Evolutionary conservation across 1,140 invertebrate genomes (phyloP).

Genomic region (Stegodyphus mimosarum): DNA sequence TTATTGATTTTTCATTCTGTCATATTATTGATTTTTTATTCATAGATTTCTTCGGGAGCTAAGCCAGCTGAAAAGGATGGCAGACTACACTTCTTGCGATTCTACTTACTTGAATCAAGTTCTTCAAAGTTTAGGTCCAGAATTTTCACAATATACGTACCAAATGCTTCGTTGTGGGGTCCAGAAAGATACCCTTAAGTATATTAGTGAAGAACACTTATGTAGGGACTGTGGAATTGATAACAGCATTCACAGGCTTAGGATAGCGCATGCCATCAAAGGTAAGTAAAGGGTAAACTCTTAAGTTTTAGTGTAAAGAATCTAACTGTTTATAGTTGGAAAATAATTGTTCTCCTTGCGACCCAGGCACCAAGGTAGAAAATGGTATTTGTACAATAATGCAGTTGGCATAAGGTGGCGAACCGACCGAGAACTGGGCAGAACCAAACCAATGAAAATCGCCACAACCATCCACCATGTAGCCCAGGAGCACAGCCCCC

Average conservation of each 20-base stretch:
- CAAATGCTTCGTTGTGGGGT: constrained; percentile 95
- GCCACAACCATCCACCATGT: no score
- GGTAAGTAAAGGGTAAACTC: constrained; percentile 70
- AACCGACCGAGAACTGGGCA: no score
- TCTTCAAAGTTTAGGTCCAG: constrained; percentile 84
- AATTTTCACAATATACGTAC: constrained; percentile 97
- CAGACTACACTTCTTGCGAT: constrained; percentile 96
- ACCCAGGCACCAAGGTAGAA: no score
- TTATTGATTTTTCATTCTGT: not conserved
- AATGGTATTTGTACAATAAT: no score
- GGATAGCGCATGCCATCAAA: constrained; percentile 89
- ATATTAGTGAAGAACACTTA: constrained; percentile 89
- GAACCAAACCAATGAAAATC: no score
- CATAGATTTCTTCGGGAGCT: constrained; percentile 91
- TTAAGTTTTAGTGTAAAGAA: no score
- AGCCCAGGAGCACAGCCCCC: no score
- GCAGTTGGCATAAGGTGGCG: no score
- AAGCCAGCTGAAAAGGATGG: constrained; percentile 93
- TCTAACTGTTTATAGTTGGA: no score
- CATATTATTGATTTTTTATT: constrained; percentile 60
- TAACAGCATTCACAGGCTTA: constrained; percentile 93
- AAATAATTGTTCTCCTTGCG: no score
- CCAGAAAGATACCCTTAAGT: constrained; percentile 81
- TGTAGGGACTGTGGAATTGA: constrained; percentile 87
- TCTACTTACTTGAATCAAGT: constrained; percentile 91